Percentiles rank a stretch among this genome's conserved stretches.
Conservation (phyloP, 2,888 invertebrate species). For the Abrostola triplasia region DNA sequence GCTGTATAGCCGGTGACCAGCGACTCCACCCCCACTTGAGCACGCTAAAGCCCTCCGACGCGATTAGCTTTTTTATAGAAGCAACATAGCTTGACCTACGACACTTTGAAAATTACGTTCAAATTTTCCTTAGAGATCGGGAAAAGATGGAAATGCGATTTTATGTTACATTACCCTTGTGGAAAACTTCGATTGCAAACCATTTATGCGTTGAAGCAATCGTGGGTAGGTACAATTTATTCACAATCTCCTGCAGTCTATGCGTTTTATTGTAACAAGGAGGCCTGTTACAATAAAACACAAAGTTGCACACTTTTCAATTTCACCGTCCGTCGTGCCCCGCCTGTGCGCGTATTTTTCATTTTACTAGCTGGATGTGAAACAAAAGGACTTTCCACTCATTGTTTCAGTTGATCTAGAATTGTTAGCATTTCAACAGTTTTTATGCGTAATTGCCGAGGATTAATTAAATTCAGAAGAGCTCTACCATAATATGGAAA, state of each 20-base stretch:
- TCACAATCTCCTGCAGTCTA: conserved; percentile 69
- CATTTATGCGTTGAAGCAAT: conserved; percentile 45
- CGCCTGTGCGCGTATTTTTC: conserved; percentile 76
- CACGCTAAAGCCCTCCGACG: conserved; percentile 53
- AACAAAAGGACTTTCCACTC: conserved; percentile 80
- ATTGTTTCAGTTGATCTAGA: conserved; percentile 68
- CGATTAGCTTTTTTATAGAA: conserved; percentile 49
- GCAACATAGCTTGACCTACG: conserved; percentile 23
- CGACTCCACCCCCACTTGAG: conserved; percentile 50
- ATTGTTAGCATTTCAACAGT: conserved; percentile 44
- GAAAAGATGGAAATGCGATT: conserved; percentile 28
- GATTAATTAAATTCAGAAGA: conserved; percentile 40
- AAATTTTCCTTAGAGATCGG: conserved; percentile 6
- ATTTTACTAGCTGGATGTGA: conserved; percentile 73
- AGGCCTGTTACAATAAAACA: conserved; percentile 70
- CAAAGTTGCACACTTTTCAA: conserved; percentile 81
- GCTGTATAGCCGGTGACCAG: conserved; percentile 27
- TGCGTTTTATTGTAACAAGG: conserved; percentile 40
- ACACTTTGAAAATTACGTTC: conserved; percentile 13
- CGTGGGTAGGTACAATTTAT: conserved; percentile 65
- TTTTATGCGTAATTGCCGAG: conserved; percentile 50
- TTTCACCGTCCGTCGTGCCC: conserved; percentile 72
- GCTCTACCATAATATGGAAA: conserved; percentile 28
- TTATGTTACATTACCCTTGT: conserved; percentile 23
- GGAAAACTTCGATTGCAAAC: conserved; percentile 53